Evolutionary conservation across 2,888 invertebrate genomes (phyloP).

Genomic region (Clitarchus hookeri): DNA sequence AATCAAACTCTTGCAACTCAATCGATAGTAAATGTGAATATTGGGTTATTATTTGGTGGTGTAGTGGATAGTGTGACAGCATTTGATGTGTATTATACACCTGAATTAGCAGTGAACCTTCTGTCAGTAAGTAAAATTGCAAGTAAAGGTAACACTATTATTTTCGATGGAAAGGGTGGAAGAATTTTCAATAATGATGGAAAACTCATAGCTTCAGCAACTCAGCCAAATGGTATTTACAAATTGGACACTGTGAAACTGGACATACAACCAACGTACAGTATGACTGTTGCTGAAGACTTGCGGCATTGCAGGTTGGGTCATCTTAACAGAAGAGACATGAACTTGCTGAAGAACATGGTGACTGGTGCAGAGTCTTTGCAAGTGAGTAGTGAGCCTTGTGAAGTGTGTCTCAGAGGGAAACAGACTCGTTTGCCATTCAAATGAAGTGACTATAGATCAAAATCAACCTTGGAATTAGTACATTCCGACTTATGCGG

Average conservation of each 20-base stretch:
- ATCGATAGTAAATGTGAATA: not conserved
- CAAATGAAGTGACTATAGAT: not conserved
- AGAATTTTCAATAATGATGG: not conserved
- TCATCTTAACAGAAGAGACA: not conserved
- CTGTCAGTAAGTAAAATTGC: constrained; percentile 18
- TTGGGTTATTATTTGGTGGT: not conserved
- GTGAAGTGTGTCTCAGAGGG: not conserved
- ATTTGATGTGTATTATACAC: not conserved
- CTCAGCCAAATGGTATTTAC: not conserved
- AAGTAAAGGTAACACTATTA: not conserved
- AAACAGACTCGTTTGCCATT: not conserved
- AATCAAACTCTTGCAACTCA: not conserved
- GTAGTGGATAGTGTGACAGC: not conserved
- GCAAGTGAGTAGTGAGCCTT: too few species aligned
- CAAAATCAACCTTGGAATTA: not conserved
- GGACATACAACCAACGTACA: not conserved
- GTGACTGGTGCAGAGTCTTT: not conserved
- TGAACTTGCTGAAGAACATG: not conserved
- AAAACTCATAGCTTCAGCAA: not conserved
- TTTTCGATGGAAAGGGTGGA: not conserved
- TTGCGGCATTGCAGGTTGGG: not conserved
- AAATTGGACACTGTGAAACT: not conserved
- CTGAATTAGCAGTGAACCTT: too few species aligned
- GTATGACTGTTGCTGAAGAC: not conserved
- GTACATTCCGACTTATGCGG: not conserved